Evolutionary conservation across 2,888 invertebrate species (phyloP), one percentile per base, ranked within the genome.

Genomic region (Odontothrips loti): DNA sequence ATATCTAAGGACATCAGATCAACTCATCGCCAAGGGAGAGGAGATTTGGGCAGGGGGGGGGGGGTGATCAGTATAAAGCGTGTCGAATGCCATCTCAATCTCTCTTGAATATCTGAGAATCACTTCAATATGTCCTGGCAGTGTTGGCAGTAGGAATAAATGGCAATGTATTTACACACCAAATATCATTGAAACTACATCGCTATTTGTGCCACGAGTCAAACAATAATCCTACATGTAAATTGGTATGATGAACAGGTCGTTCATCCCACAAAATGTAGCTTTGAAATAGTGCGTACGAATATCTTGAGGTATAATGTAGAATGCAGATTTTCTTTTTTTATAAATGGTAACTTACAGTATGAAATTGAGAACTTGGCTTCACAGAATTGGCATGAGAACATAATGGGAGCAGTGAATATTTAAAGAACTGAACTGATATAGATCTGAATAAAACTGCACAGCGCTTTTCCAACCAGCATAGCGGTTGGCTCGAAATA

Each of bases 91-190:
- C 68, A 68, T 68, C 68, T 68, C 68, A 51, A 20, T 23, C 68
- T 23, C 23, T 68, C 68, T 68, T 68, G 51, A 51, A 51, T 20
- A 51, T 51, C 23, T 68, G 68, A 23, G 68, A 68, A 20, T 23
- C 68, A 23, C 11, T 11, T 68, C 11, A 68, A 23, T 68, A 68
- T 23, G 83, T 83, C 83, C 82, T 83, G 83, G 83, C 83, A 83
- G 83, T 83, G 83, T 83, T 83, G 82, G 82, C 82, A 81, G 82
- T 83, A 83, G 82, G 83, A 83, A 83, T 83, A 80, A 82, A 82
- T 83, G 81, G 83, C 82, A 79, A 83, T 82, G 81, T 82, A 82
- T 82, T 81, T 75, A 63, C 79, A 80, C 80, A 79, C n/a, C 68
- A 23, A 68, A 23, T 68, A 68, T 68, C 23, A 68, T 68, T 68